Base-by-base conservation (phyloP, 2,888 invertebrate species). In the Phyto melanocephala region DNA sequence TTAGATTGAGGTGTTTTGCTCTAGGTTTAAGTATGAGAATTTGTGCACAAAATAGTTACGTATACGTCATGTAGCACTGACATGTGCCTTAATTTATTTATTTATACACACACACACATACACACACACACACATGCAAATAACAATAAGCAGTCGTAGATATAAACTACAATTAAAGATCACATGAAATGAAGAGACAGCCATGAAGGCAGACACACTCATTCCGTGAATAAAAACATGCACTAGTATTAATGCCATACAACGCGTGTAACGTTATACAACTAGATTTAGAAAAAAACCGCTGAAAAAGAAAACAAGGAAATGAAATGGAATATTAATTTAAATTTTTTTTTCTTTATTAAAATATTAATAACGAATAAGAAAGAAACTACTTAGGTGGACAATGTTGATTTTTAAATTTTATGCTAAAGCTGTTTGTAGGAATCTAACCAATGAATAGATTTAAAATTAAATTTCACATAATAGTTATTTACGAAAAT, bases 41-140 rank as follows among this genome's bases (percentile, higher is more conserved):
- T 28, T 20, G n/a, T 20, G 15, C 37, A 42, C 52, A 52, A 42
- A n/a, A 6, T 62, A 7, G 63, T 76, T 76, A 67, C 58, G 76
- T 76, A 76, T 52, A 33, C 58, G 60, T 47, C 58, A 67, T 76
- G 50, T 67, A 60, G 76, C 67, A 67, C 50, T 20, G 50, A 20
- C 65, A 75, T 74, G 72, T 74, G 62, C 40, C 28, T 52, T 62
- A 3, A 62, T 75, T 65, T 20, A 56, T 60, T 24, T 7, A 20
- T 20, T n/a, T 45, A 45, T 6, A 54, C n/a, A 15, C 15, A 33
- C n/a, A 15, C 15, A 47, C 10, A 17, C 7, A 1, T 10, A 17
- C 33, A 45, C 13, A 52, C 8, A 10, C 24, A 28, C 50, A 17
- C 40, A 22, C n/a, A 58, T 35, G 15, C 33, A 15, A 15, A 58